phyloP scores from a whole-genome alignment of 2,888 invertebrate species.

The Ormyrus thymus region DNA sequence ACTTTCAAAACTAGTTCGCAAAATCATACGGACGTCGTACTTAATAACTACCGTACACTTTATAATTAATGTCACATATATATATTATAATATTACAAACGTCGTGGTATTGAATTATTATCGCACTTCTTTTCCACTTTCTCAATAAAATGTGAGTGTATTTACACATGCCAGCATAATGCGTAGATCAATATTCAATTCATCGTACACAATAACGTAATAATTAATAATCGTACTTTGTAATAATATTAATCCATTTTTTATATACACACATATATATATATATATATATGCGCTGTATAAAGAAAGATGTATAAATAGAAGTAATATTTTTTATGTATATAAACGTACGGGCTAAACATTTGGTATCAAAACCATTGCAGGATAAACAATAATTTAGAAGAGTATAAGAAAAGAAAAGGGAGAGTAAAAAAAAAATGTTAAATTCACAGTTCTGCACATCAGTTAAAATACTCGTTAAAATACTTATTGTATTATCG shows the following conservation, averaged over 20 bases:
- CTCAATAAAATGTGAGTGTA: conserved; percentile 49
- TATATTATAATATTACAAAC: conserved; percentile 63
- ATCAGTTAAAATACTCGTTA: conserved; percentile 45
- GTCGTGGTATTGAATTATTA: conserved; percentile 60
- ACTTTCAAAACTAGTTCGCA: conserved; percentile 27
- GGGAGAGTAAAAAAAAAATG: not conserved
- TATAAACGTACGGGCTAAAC: conserved; percentile 66
- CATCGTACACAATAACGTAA: conserved; percentile 9
- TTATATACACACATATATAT: conserved; percentile 59
- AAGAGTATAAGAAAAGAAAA: conserved; percentile 40
- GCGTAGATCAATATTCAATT: conserved; percentile 2
- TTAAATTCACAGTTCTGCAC: conserved; percentile 4
- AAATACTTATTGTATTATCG: conserved; percentile 38
- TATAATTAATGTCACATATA: conserved; percentile 60
- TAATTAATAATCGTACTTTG: conserved; percentile 24
- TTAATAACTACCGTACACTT: conserved; percentile 60
- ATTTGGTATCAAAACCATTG: conserved; percentile 72
- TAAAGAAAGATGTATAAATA: conserved; percentile 67
- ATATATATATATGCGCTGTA: conserved; percentile 62
- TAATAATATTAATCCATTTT: conserved; percentile 49
- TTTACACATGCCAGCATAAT: conserved; percentile 59
- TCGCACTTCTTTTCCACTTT: conserved; percentile 42
- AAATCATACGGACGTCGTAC: conserved; percentile 18
- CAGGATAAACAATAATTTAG: conserved; percentile 56
- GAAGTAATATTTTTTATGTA: conserved; percentile 59